Base-by-base conservation (phyloP, 2,888 invertebrate species). In the Gerris lacustris region DNA sequence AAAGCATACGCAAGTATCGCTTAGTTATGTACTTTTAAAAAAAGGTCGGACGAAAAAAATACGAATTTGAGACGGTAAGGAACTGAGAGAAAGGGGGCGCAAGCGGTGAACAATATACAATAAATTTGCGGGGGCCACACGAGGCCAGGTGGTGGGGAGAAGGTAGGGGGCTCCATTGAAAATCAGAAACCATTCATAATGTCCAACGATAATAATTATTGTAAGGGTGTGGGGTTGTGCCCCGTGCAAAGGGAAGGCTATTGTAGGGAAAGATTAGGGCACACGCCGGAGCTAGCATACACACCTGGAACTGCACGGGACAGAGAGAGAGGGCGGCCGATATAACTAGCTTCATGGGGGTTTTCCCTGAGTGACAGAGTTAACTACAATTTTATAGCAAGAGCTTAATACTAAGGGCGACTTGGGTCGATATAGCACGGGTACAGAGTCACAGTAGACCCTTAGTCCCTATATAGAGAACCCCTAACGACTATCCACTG, bases 151-250 rank as follows among this genome's bases (percentile, higher is more conserved):
- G 72, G 73, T 67, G 66, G 55, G 55, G 55, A 55, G 55, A 31
- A 63, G 62, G 67, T 69, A 45, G 44, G 66, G 63, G 15, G 67
- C 63, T 66, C 72, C 69, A 72, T 72, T 72, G 69, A 72, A 72
- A 72, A 72, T 72, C 72, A 72, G 62, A 63, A 70, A 63, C 71
- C 72, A 72, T 72, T 72, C 71, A 72, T 72, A 72, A 72, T 72
- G 72, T 69, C 72, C 72, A 72, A 72, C 72, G 71, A 72, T 72
- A 72, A 72, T 72, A 71, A 72, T 72, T 72, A 72, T 72, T 72
- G 72, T 72, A 67, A 45, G 11, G 67, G 15, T 45, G 43, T 55
- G 45, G 68, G 64, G 64, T 43, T 47, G 55, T 67, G 69, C 15
- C 17, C 18, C 17, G 55, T 55, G 55, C 55, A 55, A 55, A 55